These are phyloP conservation scores for Tenodera sinensis DNA, from an alignment of 2,888 invertebrate species.

Conservation along the genomic window DNA sequence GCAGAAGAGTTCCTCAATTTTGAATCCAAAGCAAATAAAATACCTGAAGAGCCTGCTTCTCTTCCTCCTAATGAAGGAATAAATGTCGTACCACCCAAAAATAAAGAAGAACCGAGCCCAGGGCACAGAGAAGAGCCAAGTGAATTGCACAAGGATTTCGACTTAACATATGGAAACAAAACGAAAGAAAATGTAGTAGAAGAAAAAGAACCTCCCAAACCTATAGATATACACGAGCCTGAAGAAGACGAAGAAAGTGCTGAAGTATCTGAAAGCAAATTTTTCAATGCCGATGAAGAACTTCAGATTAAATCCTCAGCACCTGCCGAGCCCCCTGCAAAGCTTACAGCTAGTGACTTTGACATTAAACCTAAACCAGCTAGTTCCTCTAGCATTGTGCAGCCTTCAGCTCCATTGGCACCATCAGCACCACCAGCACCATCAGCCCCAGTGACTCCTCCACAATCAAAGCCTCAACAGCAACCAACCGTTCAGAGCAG, in stretches of 20 bases:
- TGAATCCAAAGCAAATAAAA: conserved; percentile 6
- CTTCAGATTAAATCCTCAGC: not conserved
- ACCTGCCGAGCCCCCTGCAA: not conserved
- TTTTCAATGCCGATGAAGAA: not conserved
- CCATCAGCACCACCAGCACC: not conserved
- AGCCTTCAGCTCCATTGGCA: not conserved
- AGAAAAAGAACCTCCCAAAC: not conserved
- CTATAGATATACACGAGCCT: not conserved
- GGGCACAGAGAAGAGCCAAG: not conserved
- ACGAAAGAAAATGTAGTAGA: not conserved
- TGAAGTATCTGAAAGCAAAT: not conserved
- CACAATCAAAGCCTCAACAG: not conserved
- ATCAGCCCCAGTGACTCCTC: not conserved
- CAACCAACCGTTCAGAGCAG: not conserved
- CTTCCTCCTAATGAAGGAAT: not conserved
- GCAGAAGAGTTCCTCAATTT: conserved; percentile 9
- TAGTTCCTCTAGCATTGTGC: not conserved
- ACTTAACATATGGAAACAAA: not conserved
- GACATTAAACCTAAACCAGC: not conserved
- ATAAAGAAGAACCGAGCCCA: not conserved
- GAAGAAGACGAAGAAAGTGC: not conserved
- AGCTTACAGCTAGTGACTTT: not conserved
- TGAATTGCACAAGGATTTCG: not conserved
- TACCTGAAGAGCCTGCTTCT: not conserved
- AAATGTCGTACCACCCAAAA: not conserved